A percentile compares a stretch with the other conserved stretches of the same genome.
Evolutionary conservation across 1,140 invertebrate species (phyloP).

Genomic region (Phymorhynchus buccinoides): DNA sequence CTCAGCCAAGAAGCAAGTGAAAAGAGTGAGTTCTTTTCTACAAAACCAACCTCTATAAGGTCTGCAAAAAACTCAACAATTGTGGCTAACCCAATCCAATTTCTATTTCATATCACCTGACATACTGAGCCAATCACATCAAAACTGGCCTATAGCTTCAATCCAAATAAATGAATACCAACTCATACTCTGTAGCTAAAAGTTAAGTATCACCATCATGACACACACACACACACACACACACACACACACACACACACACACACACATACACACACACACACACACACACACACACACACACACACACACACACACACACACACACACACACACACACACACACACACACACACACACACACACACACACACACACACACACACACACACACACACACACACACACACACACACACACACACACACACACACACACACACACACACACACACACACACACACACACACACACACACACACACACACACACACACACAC

Average conservation of each 20-base stretch:
- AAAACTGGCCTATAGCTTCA: too few species aligned
- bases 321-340: slow-evolving; percentile 20
- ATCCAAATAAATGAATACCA: too few species aligned
- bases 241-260: slow-evolving; percentile 17
- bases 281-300: background rate
- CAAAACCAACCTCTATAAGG: background rate
- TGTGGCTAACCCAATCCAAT: background rate
- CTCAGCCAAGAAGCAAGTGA: too few species aligned
- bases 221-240: slow-evolving; percentile 7
- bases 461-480: background rate
- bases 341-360: background rate
- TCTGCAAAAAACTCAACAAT: too few species aligned
- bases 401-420: background rate
- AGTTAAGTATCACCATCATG: too few species aligned
- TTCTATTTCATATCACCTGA: background rate
- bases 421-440: background rate
- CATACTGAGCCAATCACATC: too few species aligned
- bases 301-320: slow-evolving; percentile 24
- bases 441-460: background rate
- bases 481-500: background rate
- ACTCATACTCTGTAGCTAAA: too few species aligned
- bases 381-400: background rate
- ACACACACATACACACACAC: slow-evolving; percentile 5
- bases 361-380: background rate
- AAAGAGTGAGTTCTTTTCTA: too few species aligned